Percentiles rank a stretch among this genome's conserved stretches.
phyloP scores from a whole-genome alignment of 1,140 invertebrate genomes.

The Zaprionus nigranus region DNA sequence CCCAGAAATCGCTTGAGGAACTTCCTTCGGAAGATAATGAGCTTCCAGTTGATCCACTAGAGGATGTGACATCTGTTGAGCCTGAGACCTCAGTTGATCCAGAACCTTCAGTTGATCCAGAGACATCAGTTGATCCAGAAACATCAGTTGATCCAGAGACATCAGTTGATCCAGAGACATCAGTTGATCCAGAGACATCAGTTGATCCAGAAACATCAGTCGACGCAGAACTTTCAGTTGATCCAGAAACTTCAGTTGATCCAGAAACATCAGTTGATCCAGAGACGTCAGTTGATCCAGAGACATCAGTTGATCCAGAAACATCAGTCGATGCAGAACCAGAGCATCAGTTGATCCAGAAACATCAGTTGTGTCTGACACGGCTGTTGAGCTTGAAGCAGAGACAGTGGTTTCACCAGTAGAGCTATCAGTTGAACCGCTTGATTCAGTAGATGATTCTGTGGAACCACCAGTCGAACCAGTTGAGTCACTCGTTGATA shows the following conservation, averaged over 20 bases:
- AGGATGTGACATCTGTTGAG: slow-evolving; percentile 32
- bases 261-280: not conserved
- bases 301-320: slow-evolving; percentile 29
- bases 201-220: slow-evolving; percentile 27
- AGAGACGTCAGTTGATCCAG: slow-evolving; percentile 19
- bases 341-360: slow-evolving; percentile 36
- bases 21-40: slow-evolving; percentile 63
- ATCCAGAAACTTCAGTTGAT: slow-evolving; percentile 32
- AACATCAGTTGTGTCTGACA: slow-evolving; percentile 33
- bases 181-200: slow-evolving; percentile 32
- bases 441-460: too few relatives aligned
- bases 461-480: not conserved
- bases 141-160: slow-evolving; percentile 36
- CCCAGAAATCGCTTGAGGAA: slow-evolving; percentile 83
- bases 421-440: too few relatives aligned
- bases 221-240: too few relatives aligned
- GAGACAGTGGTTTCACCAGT: not conserved
- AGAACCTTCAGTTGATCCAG: slow-evolving; percentile 26
- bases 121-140: slow-evolving; percentile 29
- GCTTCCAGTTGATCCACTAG: slow-evolving; percentile 49
- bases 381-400: slow-evolving; percentile 28
- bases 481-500: not conserved
- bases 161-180: slow-evolving; percentile 23
- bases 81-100: slow-evolving; percentile 28
- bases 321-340: slow-evolving; percentile 39